These are phyloP conservation scores for Toxotes jaculatrix DNA, from an alignment of 2,113 vertebrate species.

Conservation along the genomic window DNA sequence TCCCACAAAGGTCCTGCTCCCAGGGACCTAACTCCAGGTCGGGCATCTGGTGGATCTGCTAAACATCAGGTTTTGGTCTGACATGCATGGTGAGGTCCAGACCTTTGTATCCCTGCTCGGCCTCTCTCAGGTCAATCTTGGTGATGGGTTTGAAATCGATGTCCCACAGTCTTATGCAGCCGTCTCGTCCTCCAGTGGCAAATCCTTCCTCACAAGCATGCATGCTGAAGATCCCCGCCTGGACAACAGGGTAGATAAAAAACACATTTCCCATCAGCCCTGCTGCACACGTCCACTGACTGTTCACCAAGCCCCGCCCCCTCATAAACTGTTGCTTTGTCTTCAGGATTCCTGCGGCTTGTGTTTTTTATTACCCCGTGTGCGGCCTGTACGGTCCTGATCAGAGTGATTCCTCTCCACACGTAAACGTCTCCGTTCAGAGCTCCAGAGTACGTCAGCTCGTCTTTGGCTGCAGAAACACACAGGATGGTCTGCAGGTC, in stretches of 20 bases:
- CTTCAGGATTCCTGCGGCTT: background rate
- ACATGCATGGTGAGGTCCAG: background rate
- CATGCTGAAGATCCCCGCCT: constrained; percentile 99
- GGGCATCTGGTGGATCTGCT: background rate
- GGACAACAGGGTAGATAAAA: background rate
- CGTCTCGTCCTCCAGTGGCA: constrained; percentile 95
- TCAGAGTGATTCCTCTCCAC: constrained; percentile 92
- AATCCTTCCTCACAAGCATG: constrained; percentile 97
- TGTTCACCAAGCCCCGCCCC: background rate
- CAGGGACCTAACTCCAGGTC: background rate
- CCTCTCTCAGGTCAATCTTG: constrained; percentile 97
- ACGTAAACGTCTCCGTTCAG: constrained; percentile 97
- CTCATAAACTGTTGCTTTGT: background rate
- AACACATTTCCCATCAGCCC: background rate
- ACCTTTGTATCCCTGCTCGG: constrained; percentile 97
- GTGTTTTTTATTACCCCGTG: constrained; percentile 86
- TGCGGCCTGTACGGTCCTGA: constrained; percentile 93
- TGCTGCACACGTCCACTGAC: background rate
- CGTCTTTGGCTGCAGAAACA: constrained; percentile 93
- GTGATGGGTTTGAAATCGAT: constrained; percentile 97
- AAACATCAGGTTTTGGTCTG: background rate
- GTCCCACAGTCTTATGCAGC: constrained; percentile 96
- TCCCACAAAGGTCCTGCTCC: background rate
- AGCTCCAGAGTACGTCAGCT: constrained; percentile 95
- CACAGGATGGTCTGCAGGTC: constrained; percentile 98